Evolutionary conservation across 2,113 vertebrate genomes (phyloP), one percentile per base, ranked within the genome.

Genomic region (Condylura cristata): DNA sequence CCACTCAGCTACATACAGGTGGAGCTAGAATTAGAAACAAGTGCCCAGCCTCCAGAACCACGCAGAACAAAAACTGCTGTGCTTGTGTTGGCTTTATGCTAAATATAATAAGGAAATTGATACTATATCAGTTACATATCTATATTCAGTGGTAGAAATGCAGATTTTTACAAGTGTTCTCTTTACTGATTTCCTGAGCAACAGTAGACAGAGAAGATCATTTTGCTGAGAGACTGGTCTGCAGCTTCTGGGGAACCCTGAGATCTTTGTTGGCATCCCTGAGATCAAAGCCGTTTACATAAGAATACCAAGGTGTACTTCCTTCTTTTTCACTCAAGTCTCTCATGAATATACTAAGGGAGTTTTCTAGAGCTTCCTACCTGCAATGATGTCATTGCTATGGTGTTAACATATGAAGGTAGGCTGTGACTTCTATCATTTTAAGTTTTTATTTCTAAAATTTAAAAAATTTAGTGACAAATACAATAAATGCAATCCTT

Each of bases 361-460:
- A 56, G 46, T 65, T 92, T 94, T 74, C 79, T 32, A 70, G 51
- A 44, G 56, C 30, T 68, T 39, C 37, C 71, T 68, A 60, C 17
- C 3, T n/a, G 39, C 2, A 26, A 71, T 24, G 14, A 61, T 8
- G 1, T 72, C 22, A 46, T 51, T 51, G 22, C 28, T 34, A 9
- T 37, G 51, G 53, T 8, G 22, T 34, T n/a, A 53, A 61, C 12
- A 14, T 17, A 76, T 26, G 17, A 58, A 80, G 26, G 30, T 46
- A 16, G 12, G 22, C 2, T 80, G 37, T 24, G 41, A 71, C 18
- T 75, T 90, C 63, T 82, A 81, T 44, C 34, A n/a, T 48, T 79
- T 78, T 53, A 41, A 65, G 39, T 56, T 89, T 74, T 72, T 60
- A 78, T 48, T 79, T 68, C 34, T 61, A 86, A 89, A 85, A 87